Evolutionary conservation across 2,797 vertebrate genomes (phyloP).

Genomic region (Acanthurus tractus): DNA sequence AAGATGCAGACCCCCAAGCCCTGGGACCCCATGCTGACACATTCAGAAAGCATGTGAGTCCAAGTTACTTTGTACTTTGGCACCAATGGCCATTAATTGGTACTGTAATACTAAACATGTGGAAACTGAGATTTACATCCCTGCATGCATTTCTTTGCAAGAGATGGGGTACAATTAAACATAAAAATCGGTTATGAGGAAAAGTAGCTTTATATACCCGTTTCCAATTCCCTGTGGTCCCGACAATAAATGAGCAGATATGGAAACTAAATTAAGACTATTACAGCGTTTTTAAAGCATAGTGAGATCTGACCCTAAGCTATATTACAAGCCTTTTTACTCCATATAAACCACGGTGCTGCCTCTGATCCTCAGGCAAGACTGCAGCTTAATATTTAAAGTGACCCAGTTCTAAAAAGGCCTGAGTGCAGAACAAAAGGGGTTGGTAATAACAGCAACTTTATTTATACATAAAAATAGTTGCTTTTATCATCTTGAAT

Average conservation of each 20-base stretch:
- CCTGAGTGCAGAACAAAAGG: neutral
- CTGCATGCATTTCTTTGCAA: neutral
- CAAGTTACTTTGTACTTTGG: neutral
- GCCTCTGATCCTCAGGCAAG: slow-evolving; percentile 6
- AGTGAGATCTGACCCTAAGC: neutral
- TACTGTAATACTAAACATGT: slow-evolving; percentile 3
- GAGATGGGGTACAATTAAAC: neutral
- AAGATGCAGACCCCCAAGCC: slow-evolving; percentile 95
- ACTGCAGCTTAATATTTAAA: slow-evolving; percentile 11
- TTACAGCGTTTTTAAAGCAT: slow-evolving; percentile 15
- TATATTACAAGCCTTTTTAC: slow-evolving; percentile 2
- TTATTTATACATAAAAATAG: neutral
- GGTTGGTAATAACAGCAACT: neutral
- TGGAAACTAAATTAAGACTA: slow-evolving; percentile 17
- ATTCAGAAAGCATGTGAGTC: slow-evolving; percentile 95
- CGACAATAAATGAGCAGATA: slow-evolving; percentile 12
- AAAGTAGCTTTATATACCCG: slow-evolving; percentile 6
- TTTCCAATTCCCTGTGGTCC: slow-evolving; percentile 1
- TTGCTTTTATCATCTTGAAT: neutral
- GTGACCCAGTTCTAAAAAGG: neutral
- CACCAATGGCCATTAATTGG: neutral
- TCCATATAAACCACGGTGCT: slow-evolving; percentile 9
- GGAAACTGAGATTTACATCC: neutral
- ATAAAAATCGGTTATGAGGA: slow-evolving; percentile 16
- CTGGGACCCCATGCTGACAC: slow-evolving; percentile 94